phyloP scores from a whole-genome alignment of 2,797 vertebrate genomes.

The Vespertilio murinus region DNA sequence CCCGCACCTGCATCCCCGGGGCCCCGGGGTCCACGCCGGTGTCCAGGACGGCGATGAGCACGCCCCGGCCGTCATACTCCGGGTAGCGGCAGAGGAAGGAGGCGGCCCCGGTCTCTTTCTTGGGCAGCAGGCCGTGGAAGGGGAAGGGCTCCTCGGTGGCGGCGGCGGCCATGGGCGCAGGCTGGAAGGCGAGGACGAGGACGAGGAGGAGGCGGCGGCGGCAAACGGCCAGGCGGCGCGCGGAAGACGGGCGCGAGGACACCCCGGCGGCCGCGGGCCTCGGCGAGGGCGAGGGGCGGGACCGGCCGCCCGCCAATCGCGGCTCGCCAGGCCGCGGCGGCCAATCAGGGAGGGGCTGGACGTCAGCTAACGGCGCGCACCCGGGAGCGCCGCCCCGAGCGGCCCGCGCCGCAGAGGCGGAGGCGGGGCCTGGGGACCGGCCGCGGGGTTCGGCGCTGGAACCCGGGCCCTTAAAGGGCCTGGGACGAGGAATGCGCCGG shows the following conservation, averaged over 20 bases:
- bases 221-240: conserved; percentile 63
- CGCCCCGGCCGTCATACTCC: conserved; percentile 94
- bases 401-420: not conserved
- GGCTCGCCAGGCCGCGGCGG: not conserved
- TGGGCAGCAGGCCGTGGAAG: conserved; percentile 95
- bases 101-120: conserved; percentile 96
- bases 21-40: conserved; percentile 98
- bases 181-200: conserved; percentile 69
- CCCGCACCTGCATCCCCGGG: conserved; percentile 96
- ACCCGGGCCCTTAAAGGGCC: not conserved
- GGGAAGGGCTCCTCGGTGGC: conserved; percentile 94
- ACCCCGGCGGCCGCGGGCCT: not conserved
- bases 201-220: conserved; percentile 88
- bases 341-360: fast-evolving
- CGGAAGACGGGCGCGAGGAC: not conserved
- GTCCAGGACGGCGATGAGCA: conserved; percentile 94
- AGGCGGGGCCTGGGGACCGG: fast-evolving
- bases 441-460: fast-evolving
- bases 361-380: conserved; percentile 46
- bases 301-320: conserved; percentile 38
- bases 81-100: conserved; percentile 94
- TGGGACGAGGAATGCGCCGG: fast-evolving
- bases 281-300: not conserved
- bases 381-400: fast-evolving
- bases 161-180: conserved; percentile 90